Base-by-base conservation (phyloP, 2,888 invertebrate species). In the Lycocerus yunnanus region DNA sequence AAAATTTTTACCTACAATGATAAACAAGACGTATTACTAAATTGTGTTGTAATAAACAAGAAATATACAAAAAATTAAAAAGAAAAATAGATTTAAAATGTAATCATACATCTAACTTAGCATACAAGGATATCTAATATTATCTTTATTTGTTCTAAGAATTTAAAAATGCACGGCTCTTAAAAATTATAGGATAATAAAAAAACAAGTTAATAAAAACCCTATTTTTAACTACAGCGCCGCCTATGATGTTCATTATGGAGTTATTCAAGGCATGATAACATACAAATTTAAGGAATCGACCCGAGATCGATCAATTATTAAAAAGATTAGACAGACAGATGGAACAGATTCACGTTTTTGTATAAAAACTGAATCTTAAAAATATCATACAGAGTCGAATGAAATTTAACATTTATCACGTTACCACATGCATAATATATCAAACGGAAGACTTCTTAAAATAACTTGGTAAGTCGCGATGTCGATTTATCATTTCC, bases 1-100 rank as follows among this genome's bases (percentile, higher is more conserved):
- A 63, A 63, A 63, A 63, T 63, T 63, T 63, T 63, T 63, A 16
- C 20, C 18, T 63, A n/a, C 61, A 63, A 63, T 63, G 61, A 63
- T 63, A 63, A 63, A 63, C 14, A 20, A 18, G 20, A 20, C 20
- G 20, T 63, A 63, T 63, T 63, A 63, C 61, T 63, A 63, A 63
- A 63, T 63, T 63, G 61, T 18, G 20, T 63, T 63, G 20, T 63
- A 63, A 20, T 63, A 63, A 63, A 63, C 16, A 20, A 15, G 61
- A 63, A 63, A 18, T n/a, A 43, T 43, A n/a, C 43, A 43, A 43
- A 43, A 43, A 43, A 43, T n/a, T n/a, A 43, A 43, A n/a, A 43
- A 43, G 43, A 43, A 43, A 43, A 43, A 43, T 43, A 43, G n/a
- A 43, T n/a, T 43, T 43, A 43, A n/a, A 43, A 43, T 43, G 43